Evolutionary conservation across 2,888 invertebrate species (phyloP).

Genomic region (Plagodis dolabraria): DNA sequence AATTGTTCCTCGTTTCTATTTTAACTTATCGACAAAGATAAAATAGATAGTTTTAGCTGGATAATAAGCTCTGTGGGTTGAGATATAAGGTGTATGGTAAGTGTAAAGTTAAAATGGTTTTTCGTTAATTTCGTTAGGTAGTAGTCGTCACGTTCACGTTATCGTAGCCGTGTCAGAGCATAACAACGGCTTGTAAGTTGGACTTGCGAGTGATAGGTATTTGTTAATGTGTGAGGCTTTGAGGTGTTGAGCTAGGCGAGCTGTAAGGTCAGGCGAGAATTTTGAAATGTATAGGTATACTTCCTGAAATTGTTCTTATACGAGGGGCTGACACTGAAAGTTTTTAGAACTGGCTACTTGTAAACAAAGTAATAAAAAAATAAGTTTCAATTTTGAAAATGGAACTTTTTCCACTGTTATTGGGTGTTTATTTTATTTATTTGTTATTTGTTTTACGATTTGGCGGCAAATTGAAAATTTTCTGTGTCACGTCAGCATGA

Average conservation of each 20-base stretch:
- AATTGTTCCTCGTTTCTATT: constrained; percentile 27
- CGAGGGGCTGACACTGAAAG: too few species aligned
- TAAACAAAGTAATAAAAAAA: too few species aligned
- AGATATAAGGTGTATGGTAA: constrained; percentile 22
- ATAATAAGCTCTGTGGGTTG: constrained; percentile 26
- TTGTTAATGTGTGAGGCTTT: constrained; percentile 34
- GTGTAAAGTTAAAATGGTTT: constrained; percentile 33
- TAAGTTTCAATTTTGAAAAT: too few species aligned
- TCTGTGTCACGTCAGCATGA: too few species aligned
- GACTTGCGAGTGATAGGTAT: constrained; percentile 48
- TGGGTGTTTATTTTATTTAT: too few species aligned
- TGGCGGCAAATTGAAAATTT: too few species aligned
- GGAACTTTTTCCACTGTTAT: too few species aligned
- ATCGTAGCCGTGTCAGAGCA: constrained; percentile 58
- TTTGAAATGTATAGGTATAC: constrained; percentile 23
- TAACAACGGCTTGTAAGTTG: constrained; percentile 59
- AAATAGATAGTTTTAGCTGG: background rate
- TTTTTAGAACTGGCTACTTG: too few species aligned
- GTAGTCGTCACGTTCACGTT: constrained; percentile 58
- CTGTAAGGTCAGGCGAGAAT: constrained; percentile 39
- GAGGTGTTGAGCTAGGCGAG: constrained; percentile 31
- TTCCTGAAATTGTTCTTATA: too few species aligned
- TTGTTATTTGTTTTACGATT: too few species aligned
- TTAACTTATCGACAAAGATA: constrained; percentile 33
- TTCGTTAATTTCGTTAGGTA: constrained; percentile 54